Percentiles rank a stretch among this genome's conserved stretches.
These are phyloP conservation scores for Dromius quadrimaculatus DNA, from an alignment of 2,888 invertebrate species.

Conservation along the genomic window DNA sequence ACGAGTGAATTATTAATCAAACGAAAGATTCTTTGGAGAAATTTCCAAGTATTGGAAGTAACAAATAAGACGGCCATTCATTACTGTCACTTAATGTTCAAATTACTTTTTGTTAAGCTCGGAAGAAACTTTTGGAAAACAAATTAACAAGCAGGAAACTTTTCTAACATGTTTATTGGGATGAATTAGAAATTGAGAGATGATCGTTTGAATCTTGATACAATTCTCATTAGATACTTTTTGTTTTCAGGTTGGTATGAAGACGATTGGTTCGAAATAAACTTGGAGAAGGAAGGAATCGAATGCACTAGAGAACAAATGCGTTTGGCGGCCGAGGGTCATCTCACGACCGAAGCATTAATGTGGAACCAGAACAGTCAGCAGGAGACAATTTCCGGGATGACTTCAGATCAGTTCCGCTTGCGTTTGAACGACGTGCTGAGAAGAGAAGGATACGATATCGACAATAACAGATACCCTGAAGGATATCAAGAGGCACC, in stretches of 20 bases:
- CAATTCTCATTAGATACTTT: too few species aligned
- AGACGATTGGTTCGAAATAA: conserved; percentile 97
- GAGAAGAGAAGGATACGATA: conserved; percentile 84
- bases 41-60: conserved; percentile 20
- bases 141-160: too few species aligned
- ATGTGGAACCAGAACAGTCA: conserved; percentile 97
- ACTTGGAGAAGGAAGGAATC: conserved; percentile 86
- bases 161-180: too few species aligned
- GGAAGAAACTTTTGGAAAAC: too few species aligned
- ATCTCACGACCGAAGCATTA: conserved; percentile 97
- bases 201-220: too few species aligned
- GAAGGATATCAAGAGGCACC: conserved; percentile 99
- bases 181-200: too few species aligned
- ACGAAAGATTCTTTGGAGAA: conserved; percentile 14
- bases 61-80: conserved; percentile 32
- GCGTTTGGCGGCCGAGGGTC: conserved; percentile 95
- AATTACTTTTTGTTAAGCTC: conserved; percentile 16
- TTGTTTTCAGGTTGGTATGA: conserved; percentile 90
- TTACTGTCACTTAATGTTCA: conserved; percentile 31
- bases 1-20: conserved; percentile 13
- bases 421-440: conserved; percentile 85
- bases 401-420: conserved; percentile 94
- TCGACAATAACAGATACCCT: conserved; percentile 87
- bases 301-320: conserved; percentile 95
- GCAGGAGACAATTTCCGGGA: conserved; percentile 93